Conservation (phyloP, 2,797 vertebrate genomes). For the Diplodus sargus region DNA sequence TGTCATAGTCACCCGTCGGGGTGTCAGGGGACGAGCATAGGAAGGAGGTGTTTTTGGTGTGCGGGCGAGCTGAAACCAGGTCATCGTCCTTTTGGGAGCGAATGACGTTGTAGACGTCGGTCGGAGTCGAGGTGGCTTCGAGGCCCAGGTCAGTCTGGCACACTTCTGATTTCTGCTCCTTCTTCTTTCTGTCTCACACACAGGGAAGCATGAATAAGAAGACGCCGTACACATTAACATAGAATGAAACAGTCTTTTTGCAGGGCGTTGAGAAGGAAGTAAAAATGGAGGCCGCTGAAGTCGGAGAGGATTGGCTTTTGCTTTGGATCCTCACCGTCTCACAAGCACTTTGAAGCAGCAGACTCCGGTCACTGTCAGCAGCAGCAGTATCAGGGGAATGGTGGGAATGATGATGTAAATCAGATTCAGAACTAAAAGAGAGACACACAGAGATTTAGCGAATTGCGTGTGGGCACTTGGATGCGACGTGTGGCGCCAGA, state of each 20-base stretch:
- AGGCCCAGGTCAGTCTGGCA: conserved; percentile 81
- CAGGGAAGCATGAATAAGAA: conserved; percentile 28
- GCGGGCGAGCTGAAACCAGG: conserved; percentile 88
- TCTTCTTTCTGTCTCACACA: conserved; percentile 66
- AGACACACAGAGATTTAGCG: conserved; percentile 23
- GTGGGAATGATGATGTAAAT: conserved; percentile 90
- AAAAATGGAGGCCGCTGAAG: no score
- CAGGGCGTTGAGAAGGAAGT: no score
- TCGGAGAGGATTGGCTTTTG: not conserved
- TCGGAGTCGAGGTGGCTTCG: conserved; percentile 82
- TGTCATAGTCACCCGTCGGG: conserved; percentile 87
- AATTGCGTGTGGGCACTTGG: not conserved
- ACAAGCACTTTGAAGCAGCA: conserved; percentile 89
- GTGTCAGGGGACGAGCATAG: conserved; percentile 82
- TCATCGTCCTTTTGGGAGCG: conserved; percentile 91
- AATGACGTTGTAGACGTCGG: conserved; percentile 92
- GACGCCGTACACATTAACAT: not conserved
- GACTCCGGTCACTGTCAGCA: conserved; percentile 82
- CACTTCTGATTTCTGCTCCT: conserved; percentile 75
- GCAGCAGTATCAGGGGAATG: conserved; percentile 88
- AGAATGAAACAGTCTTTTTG: not conserved
- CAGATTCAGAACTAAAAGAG: conserved; percentile 80
- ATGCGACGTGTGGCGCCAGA: not conserved
- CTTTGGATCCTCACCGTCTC: conserved; percentile 84
- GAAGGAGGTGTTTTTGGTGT: conserved; percentile 93